phyloP scores from a whole-genome alignment of 1,140 invertebrate species.

The Orius insidiosus region DNA sequence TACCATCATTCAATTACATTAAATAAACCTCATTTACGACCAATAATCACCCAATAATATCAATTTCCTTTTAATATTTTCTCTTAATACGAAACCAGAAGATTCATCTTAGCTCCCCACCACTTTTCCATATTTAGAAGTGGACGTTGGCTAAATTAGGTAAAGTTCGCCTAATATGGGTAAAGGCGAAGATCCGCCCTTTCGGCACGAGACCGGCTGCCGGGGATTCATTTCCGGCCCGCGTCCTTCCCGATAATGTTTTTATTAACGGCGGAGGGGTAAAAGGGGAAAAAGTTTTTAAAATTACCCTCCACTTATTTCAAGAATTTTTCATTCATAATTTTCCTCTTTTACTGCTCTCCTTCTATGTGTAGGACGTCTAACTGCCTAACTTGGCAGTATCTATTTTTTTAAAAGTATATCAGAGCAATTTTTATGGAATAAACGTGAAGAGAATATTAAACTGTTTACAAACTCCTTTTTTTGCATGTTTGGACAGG shows the following conservation, averaged over 20 bases:
- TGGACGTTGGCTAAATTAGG: slow-evolving; percentile 26
- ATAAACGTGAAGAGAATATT: not conserved
- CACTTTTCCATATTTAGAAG: slow-evolving; percentile 25
- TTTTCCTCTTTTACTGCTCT: not conserved
- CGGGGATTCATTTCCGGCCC: not conserved
- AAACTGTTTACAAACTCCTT: no score
- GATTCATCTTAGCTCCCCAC: slow-evolving; percentile 9
- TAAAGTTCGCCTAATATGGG: slow-evolving; percentile 26
- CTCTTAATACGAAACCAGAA: slow-evolving; percentile 10
- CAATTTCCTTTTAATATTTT: no score
- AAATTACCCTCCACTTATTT: not conserved
- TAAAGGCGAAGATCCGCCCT: slow-evolving; percentile 21
- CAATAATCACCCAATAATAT: not conserved
- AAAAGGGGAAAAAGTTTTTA: not conserved
- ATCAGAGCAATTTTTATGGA: no score
- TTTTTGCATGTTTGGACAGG: no score
- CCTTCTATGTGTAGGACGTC: not conserved
- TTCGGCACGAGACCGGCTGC: slow-evolving; percentile 9
- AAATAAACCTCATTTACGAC: no score
- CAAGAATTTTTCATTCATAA: slow-evolving; percentile 2
- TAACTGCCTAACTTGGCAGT: not conserved
- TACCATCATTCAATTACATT: not conserved
- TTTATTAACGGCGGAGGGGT: not conserved
- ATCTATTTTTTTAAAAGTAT: no score
- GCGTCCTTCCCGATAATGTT: not conserved